These are phyloP conservation scores for Perca fluviatilis DNA, from an alignment of 2,113 vertebrate species.

Conservation along the genomic window DNA sequence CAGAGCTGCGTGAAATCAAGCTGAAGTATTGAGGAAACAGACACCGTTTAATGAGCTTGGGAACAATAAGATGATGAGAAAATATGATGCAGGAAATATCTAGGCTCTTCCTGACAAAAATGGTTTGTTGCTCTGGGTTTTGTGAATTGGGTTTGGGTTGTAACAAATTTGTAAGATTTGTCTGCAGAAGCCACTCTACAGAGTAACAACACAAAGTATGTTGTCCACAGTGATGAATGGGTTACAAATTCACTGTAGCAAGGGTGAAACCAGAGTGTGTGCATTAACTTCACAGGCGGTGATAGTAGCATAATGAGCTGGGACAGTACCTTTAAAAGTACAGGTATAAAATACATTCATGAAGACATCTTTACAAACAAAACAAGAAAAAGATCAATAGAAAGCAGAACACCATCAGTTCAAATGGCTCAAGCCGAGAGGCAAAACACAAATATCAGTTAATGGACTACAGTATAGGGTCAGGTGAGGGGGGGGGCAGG, in stretches of 20 bases:
- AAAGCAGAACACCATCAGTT: slow-evolving; percentile 64
- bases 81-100: neutral
- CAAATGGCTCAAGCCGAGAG: slow-evolving; percentile 45
- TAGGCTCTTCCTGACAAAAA: slow-evolving; percentile 14
- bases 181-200: slow-evolving; percentile 39
- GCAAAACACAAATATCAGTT: slow-evolving; percentile 50
- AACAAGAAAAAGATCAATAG: slow-evolving; percentile 42
- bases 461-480: slow-evolving; percentile 36
- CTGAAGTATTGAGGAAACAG: slow-evolving; percentile 22
- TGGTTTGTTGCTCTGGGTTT: slow-evolving; percentile 28
- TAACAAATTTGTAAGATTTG: neutral
- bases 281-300: slow-evolving; percentile 44
- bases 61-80: neutral
- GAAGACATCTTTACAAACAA: slow-evolving; percentile 65
- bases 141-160: slow-evolving; percentile 8
- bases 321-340: slow-evolving; percentile 53
- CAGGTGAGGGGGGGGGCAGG: neutral
- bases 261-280: slow-evolving; percentile 9
- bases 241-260: slow-evolving; percentile 13
- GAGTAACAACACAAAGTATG: slow-evolving; percentile 7
- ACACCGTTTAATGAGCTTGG: neutral
- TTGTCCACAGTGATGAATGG: neutral
- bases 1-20: slow-evolving; percentile 6
- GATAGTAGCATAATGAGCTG: slow-evolving; percentile 51
- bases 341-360: slow-evolving; percentile 84